Evolutionary conservation across 2,888 invertebrate species (phyloP).

Genomic region (Drosophila paranaensis): DNA sequence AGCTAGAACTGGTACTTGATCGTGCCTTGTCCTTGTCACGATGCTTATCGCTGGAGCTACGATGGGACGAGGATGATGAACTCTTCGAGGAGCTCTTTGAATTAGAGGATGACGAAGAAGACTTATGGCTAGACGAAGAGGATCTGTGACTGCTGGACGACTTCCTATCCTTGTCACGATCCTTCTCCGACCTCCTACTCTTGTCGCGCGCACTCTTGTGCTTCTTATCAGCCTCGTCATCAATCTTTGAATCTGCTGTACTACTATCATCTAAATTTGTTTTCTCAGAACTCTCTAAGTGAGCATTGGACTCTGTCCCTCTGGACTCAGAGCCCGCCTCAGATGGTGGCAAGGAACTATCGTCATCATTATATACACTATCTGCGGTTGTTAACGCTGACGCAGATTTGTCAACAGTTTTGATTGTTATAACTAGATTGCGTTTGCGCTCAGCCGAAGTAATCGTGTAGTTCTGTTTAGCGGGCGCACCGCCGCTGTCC

Average conservation of each 20-base stretch:
- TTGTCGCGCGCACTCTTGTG: slow-evolving; percentile 66
- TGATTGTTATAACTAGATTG: slow-evolving; percentile 85
- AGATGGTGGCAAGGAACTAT: slow-evolving; percentile 48
- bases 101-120: slow-evolving; percentile 84
- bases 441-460: slow-evolving; percentile 81
- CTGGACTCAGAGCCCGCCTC: slow-evolving; percentile 50
- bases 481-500: slow-evolving; percentile 80
- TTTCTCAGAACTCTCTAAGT: slow-evolving; percentile 64
- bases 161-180: slow-evolving; percentile 79
- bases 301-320: slow-evolving; percentile 52
- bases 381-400: slow-evolving; percentile 36
- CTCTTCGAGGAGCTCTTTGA: slow-evolving; percentile 83
- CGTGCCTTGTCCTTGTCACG: slow-evolving; percentile 84
- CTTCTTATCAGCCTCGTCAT: slow-evolving; percentile 70
- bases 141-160: slow-evolving; percentile 80
- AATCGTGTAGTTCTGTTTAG: slow-evolving; percentile 67
- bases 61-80: slow-evolving; percentile 80
- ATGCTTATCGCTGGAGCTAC: slow-evolving; percentile 84
- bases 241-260: slow-evolving; percentile 55
- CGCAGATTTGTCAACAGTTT: slow-evolving; percentile 79
- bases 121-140: slow-evolving; percentile 82
- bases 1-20: slow-evolving; percentile 76
- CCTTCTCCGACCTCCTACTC: slow-evolving; percentile 81
- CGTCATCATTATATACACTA: slow-evolving; percentile 70
- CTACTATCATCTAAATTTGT: slow-evolving; percentile 77